Evolutionary conservation across 2,888 invertebrate genomes (phyloP).

Genomic region (Chrysodeixis includens): DNA sequence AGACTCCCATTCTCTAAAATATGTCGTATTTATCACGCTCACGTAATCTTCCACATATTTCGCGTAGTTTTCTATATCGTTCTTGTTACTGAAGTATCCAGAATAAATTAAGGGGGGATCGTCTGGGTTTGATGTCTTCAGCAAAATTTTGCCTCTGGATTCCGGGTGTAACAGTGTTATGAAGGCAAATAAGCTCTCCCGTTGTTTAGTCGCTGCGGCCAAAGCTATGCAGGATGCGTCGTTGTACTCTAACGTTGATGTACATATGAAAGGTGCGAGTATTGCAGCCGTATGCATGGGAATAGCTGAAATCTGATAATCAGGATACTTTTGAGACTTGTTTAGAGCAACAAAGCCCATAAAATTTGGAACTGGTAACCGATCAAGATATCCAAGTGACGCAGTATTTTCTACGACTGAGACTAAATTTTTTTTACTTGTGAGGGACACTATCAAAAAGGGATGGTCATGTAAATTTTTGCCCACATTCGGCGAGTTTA

Average conservation of each 20-base stretch:
- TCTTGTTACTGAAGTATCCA: constrained; percentile 57
- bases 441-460: constrained; percentile 61
- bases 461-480: constrained; percentile 73
- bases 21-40: constrained; percentile 62
- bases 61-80: constrained; percentile 65
- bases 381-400: constrained; percentile 56
- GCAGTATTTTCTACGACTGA: constrained; percentile 59
- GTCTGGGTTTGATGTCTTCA: constrained; percentile 64
- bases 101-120: constrained; percentile 63
- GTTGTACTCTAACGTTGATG: constrained; percentile 57
- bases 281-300: constrained; percentile 60
- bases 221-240: constrained; percentile 62
- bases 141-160: constrained; percentile 67
- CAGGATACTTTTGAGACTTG: constrained; percentile 67
- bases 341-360: constrained; percentile 70
- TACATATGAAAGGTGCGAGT: constrained; percentile 61
- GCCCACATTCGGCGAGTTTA: constrained; percentile 70
- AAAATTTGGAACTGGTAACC: constrained; percentile 64
- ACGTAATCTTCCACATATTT: constrained; percentile 63
- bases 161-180: constrained; percentile 67
- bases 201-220: constrained; percentile 49
- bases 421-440: constrained; percentile 47
- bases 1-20: constrained; percentile 60
- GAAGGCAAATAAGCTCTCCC: constrained; percentile 53
- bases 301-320: constrained; percentile 67